Conservation (phyloP, 2,113 vertebrate genomes). For the Centropus unirufus region DNA sequence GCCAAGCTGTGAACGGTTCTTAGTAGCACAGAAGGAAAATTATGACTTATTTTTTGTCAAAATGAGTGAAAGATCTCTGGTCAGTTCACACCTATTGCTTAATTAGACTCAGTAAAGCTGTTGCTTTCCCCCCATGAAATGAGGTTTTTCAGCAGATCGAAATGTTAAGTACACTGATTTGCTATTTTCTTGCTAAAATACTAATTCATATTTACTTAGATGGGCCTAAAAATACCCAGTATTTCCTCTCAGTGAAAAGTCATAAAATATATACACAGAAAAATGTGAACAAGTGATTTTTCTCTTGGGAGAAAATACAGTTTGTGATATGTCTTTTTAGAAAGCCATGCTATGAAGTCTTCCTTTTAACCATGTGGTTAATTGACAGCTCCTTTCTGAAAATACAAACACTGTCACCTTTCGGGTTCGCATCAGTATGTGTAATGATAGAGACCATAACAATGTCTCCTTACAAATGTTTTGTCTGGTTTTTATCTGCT, state of each 20-base stretch:
- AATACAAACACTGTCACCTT: background rate
- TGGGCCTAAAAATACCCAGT: background rate
- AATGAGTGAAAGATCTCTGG: background rate
- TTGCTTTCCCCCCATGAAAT: background rate
- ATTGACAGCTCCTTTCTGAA: background rate
- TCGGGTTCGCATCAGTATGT: background rate
- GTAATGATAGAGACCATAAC: background rate
- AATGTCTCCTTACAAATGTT: background rate
- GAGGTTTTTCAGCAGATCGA: background rate
- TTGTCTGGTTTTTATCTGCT: background rate
- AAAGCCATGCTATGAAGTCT: background rate
- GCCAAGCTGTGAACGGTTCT: background rate
- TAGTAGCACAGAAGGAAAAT: background rate
- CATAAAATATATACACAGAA: background rate
- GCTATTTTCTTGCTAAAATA: background rate
- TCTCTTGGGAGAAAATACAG: background rate
- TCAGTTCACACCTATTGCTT: background rate
- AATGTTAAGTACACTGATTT: background rate
- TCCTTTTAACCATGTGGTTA: background rate
- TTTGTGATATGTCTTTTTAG: fast-evolving
- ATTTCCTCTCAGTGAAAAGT: background rate
- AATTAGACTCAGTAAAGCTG: background rate
- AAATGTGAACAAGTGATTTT: background rate
- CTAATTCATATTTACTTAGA: background rate
- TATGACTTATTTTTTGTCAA: background rate